Evolutionary conservation across 1,140 invertebrate genomes (phyloP).

Genomic region (Drosophila funebris): DNA sequence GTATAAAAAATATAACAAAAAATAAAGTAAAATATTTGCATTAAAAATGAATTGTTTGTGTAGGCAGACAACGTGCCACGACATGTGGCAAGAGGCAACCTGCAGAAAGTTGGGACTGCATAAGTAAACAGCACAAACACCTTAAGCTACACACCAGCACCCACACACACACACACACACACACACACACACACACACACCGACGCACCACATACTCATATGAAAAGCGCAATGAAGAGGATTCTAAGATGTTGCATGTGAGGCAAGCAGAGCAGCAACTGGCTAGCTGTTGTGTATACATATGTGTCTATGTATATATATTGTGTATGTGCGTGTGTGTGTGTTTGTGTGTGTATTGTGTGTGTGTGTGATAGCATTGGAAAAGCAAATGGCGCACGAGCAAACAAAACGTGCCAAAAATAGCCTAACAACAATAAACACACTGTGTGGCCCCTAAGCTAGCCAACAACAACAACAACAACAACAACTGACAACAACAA

Average conservation of each 20-base stretch:
- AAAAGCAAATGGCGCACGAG: slow-evolving; percentile 34
- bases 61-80: slow-evolving; percentile 52
- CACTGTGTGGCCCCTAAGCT: not conserved
- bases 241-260: not conserved
- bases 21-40: slow-evolving; percentile 74
- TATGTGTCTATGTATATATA: not conserved
- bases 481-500: not conserved
- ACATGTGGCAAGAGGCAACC: slow-evolving; percentile 8
- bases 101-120: no score
- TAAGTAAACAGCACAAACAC: slow-evolving; percentile 46
- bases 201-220: not conserved
- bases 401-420: slow-evolving; percentile 58
- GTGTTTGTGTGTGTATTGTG: slow-evolving; percentile 19
- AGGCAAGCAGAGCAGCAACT: not conserved
- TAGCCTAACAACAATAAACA: slow-evolving; percentile 48
- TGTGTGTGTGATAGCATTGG: slow-evolving; percentile 6
- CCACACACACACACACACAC: slow-evolving; percentile 14
- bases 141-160: slow-evolving; percentile 15
- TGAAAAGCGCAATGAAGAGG: not conserved
- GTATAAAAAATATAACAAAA: slow-evolving; percentile 27
- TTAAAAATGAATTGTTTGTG: slow-evolving; percentile 81
- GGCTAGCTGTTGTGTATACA: no score
- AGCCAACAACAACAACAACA: not conserved
- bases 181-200: not conserved
- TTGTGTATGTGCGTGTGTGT: not conserved